phyloP scores from a whole-genome alignment of 1,140 invertebrate species.

The Vanessa tameamea region DNA sequence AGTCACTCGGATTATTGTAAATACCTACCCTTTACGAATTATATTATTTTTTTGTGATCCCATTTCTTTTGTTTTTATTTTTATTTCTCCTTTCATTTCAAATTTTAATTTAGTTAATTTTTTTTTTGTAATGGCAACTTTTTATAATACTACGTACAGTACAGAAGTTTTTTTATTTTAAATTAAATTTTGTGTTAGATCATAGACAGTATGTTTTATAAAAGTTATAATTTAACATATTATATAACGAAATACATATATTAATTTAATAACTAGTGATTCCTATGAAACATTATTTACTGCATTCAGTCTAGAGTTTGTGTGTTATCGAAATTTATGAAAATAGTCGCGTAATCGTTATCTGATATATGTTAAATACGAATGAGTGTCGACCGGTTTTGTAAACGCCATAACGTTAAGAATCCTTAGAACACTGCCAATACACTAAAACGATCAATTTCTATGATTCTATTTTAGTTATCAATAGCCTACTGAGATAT shows the following conservation, averaged over 20 bases:
- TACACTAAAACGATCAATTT: slow-evolving; percentile 4
- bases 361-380: slow-evolving; percentile 13
- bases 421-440: slow-evolving; percentile 29
- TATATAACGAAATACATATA: slow-evolving; percentile 7
- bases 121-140: slow-evolving; percentile 24
- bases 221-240: slow-evolving; percentile 1
- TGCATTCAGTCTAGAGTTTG: slow-evolving; percentile 15
- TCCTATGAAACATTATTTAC: slow-evolving; percentile 26
- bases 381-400: slow-evolving; percentile 12
- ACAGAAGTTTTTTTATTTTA: slow-evolving; percentile 13
- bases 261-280: slow-evolving; percentile 31
- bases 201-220: neutral
- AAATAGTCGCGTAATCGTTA: slow-evolving; percentile 29
- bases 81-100: slow-evolving; percentile 18
- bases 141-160: neutral
- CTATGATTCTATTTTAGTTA: neutral
- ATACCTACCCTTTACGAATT: slow-evolving; percentile 62
- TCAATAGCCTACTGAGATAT: neutral
- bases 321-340: slow-evolving; percentile 18
- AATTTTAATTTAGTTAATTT: neutral
- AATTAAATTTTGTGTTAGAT: slow-evolving; percentile 1
- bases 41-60: slow-evolving; percentile 66
- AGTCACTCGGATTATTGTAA: slow-evolving; percentile 59
- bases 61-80: slow-evolving; percentile 40
- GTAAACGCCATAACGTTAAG: slow-evolving; percentile 25